These are phyloP conservation scores for Zaprionus obscuricornis DNA, from an alignment of 2,888 invertebrate species.

Conservation along the genomic window DNA sequence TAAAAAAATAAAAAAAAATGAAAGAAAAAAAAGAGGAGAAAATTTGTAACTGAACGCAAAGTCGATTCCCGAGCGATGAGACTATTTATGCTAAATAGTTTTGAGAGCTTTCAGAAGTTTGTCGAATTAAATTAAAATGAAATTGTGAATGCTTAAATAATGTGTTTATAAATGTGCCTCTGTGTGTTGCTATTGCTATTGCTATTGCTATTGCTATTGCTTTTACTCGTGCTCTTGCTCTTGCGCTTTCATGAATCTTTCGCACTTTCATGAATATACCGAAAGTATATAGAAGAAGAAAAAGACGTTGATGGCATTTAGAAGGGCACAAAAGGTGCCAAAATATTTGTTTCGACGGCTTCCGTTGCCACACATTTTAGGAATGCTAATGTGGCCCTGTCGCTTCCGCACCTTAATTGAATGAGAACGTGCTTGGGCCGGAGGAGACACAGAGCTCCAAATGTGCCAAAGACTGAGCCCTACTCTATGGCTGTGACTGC, in stretches of 20 bases:
- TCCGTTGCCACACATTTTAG: slow-evolving; percentile 62
- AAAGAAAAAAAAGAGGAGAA: slow-evolving; percentile 20
- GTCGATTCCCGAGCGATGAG: slow-evolving; percentile 54
- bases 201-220: too few species aligned
- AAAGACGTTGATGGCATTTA: too few species aligned
- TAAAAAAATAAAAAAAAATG: not conserved
- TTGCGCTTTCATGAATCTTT: too few species aligned
- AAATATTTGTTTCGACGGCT: slow-evolving; percentile 70
- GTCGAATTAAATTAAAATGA: slow-evolving; percentile 70
- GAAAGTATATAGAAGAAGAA: too few species aligned
- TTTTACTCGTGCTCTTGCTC: too few species aligned
- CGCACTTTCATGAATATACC: too few species aligned
- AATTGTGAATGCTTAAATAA: slow-evolving; percentile 75
- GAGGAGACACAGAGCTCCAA: too few species aligned
- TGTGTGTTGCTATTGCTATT: not conserved
- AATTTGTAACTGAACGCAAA: slow-evolving; percentile 34
- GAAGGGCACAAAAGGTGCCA: slow-evolving; percentile 46
- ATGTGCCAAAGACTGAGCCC: too few species aligned
- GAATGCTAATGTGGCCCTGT: slow-evolving; percentile 69
- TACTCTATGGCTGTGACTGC: too few species aligned
- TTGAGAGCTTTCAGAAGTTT: slow-evolving; percentile 6
- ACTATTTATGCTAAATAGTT: slow-evolving; percentile 77
- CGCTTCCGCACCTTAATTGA: slow-evolving; percentile 69
- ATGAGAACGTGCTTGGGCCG: slow-evolving; percentile 76
- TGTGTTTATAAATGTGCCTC: slow-evolving; percentile 51